Conservation (phyloP, 2,797 vertebrate species). For the Pseudochromis fuscus region DNA sequence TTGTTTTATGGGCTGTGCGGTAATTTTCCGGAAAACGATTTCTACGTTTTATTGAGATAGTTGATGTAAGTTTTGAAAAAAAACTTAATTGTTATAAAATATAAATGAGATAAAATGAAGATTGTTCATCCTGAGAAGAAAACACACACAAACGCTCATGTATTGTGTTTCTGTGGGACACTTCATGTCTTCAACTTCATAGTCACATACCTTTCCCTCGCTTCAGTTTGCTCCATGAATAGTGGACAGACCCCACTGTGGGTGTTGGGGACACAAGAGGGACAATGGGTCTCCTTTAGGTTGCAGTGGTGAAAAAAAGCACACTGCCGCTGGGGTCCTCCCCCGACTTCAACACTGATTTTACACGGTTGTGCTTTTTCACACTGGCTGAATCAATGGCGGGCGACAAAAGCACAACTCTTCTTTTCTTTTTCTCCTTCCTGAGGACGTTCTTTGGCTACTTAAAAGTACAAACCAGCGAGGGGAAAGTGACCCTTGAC, state of each 20-base stretch:
- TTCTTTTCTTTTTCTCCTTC: conserved; percentile 68
- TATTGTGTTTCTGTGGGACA: conserved; percentile 55
- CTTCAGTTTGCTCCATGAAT: conserved; percentile 76
- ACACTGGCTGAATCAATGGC: conserved; percentile 81
- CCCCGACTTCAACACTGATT: conserved; percentile 85
- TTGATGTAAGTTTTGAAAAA: no score
- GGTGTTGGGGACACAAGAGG: conserved; percentile 77
- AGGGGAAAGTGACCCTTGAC: conserved; percentile 83
- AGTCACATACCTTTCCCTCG: conserved; percentile 80
- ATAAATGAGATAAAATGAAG: conserved; percentile 26
- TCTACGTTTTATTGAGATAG: no score
- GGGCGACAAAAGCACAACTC: conserved; percentile 82
- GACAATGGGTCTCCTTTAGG: conserved; percentile 84
- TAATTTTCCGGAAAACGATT: background rate
- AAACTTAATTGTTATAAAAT: no score
- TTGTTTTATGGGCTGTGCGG: background rate
- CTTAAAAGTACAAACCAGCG: conserved; percentile 80
- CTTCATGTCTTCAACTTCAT: conserved; percentile 75
- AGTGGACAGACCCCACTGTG: conserved; percentile 69
- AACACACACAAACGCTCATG: conserved; percentile 41
- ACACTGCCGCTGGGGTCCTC: conserved; percentile 77
- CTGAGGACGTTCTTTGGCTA: conserved; percentile 48
- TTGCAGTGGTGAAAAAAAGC: conserved; percentile 74
- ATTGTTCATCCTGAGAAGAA: conserved; percentile 16
- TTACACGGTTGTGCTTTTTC: conserved; percentile 89